phyloP scores from a whole-genome alignment of 1,140 invertebrate genomes.

The Portunus trituberculatus region DNA sequence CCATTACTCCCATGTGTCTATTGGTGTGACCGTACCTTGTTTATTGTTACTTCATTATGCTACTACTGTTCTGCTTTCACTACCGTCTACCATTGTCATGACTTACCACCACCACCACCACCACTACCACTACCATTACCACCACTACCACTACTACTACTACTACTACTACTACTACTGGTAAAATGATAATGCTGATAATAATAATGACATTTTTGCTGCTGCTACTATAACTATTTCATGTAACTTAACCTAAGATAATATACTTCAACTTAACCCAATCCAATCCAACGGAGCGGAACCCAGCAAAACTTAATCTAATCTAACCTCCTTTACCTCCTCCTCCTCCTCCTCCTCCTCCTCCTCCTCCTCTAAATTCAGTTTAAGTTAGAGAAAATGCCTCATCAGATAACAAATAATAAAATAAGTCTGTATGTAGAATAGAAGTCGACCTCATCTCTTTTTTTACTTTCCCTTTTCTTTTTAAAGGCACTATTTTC shows the following conservation, averaged over 20 bases:
- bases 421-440: no score
- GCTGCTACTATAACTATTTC: background rate
- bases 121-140: background rate
- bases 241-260: background rate
- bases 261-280: background rate
- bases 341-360: background rate
- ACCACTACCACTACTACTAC: conserved; percentile 23
- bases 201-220: background rate
- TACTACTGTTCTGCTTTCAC: background rate
- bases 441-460: no score
- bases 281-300: background rate
- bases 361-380: background rate
- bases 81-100: background rate
- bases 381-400: no score
- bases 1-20: background rate
- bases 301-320: background rate
- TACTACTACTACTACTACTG: conserved; percentile 21
- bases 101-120: background rate
- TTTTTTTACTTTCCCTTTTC: no score
- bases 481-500: no score
- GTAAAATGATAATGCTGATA: no score
- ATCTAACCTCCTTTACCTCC: background rate
- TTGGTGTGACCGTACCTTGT: background rate
- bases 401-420: no score
- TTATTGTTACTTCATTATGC: background rate